phyloP scores from a whole-genome alignment of 1,140 invertebrate species.

The Leptinotarsa defecta region DNA sequence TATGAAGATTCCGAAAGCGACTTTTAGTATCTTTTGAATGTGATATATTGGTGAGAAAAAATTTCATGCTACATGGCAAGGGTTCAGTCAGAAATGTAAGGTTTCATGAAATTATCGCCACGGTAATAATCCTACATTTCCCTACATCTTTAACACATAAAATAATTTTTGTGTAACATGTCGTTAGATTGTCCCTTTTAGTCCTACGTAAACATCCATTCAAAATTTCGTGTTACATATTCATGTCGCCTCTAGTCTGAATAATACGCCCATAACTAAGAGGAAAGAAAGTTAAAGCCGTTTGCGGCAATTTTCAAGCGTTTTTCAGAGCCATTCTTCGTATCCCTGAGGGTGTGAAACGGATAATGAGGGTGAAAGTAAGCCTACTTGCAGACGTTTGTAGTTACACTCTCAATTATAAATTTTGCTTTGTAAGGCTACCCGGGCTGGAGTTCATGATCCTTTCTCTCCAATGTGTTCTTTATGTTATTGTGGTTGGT shows the following conservation, averaged over 20 bases:
- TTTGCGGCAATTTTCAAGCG: not conserved
- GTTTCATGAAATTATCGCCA: too few species aligned
- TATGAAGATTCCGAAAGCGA: too few species aligned
- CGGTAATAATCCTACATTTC: too few species aligned
- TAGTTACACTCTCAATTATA: slow-evolving; percentile 16
- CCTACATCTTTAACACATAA: too few species aligned
- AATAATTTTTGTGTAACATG: not conserved
- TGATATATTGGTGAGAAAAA: too few species aligned
- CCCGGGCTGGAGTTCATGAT: not conserved
- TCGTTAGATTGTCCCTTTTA: not conserved
- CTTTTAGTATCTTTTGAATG: too few species aligned
- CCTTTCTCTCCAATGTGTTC: not conserved
- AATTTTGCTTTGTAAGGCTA: slow-evolving; percentile 16
- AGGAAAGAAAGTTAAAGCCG: not conserved
- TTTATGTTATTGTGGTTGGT: not conserved
- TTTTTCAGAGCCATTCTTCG: slow-evolving; percentile 3
- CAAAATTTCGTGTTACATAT: not conserved
- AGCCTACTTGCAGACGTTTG: slow-evolving; percentile 8
- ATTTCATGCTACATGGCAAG: too few species aligned
- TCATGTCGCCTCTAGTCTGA: slow-evolving; percentile 1
- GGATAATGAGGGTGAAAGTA: slow-evolving; percentile 6
- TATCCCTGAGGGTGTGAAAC: slow-evolving; percentile 4
- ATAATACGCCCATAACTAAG: not conserved
- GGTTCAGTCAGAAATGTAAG: too few species aligned
- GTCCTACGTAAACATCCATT: not conserved